Evolutionary conservation across 2,888 invertebrate genomes (phyloP).

Genomic region (Acleris cristana): DNA sequence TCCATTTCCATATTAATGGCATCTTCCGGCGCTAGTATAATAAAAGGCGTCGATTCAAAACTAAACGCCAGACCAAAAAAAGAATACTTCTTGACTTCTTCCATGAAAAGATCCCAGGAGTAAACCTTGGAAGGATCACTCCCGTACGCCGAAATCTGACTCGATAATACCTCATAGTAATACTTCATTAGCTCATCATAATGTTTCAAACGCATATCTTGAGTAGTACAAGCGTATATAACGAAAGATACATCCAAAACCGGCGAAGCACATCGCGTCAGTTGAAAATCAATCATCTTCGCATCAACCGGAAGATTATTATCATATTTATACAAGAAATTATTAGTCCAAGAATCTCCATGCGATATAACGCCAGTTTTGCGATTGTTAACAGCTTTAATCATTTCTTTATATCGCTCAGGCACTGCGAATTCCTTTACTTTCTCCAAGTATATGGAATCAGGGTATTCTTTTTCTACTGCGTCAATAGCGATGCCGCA

Average conservation of each 20-base stretch:
- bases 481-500: constrained; percentile 85
- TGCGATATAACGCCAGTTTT: constrained; percentile 86
- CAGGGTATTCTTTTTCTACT: constrained; percentile 85
- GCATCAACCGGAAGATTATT: constrained; percentile 61
- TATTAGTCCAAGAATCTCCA: constrained; percentile 91
- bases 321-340: constrained; percentile 84
- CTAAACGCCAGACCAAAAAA: constrained; percentile 84
- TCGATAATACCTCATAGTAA: constrained; percentile 84
- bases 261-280: constrained; percentile 84
- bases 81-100: constrained; percentile 83
- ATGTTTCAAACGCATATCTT: constrained; percentile 80
- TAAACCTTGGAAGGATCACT: constrained; percentile 83
- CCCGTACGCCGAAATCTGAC: constrained; percentile 83
- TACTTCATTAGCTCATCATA: constrained; percentile 84
- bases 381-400: constrained; percentile 63
- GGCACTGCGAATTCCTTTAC: constrained; percentile 80
- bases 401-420: constrained; percentile 77
- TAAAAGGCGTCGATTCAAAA: constrained; percentile 84
- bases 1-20: constrained; percentile 83
- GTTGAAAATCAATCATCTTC: constrained; percentile 88
- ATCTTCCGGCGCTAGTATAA: constrained; percentile 82
- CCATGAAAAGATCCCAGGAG: constrained; percentile 74
- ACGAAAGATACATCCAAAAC: constrained; percentile 84
- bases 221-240: constrained; percentile 84
- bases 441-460: constrained; percentile 82